These are phyloP conservation scores for Apistogramma diplotaenia DNA, from an alignment of 2,113 vertebrate species.

Conservation along the genomic window DNA sequence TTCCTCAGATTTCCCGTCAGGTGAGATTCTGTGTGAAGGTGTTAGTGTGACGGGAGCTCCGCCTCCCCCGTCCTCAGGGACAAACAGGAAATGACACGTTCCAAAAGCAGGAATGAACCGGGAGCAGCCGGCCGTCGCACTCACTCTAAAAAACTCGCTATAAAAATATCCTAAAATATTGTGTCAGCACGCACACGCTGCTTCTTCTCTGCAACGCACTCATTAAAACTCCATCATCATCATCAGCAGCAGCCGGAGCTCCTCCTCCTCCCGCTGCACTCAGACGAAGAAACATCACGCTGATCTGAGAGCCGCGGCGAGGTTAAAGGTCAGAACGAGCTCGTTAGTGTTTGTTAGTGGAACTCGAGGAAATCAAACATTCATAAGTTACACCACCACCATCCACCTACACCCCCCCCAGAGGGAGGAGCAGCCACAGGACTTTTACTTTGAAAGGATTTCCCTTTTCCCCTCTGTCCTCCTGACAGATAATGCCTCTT, in stretches of 20 bases:
- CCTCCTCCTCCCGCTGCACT: neutral
- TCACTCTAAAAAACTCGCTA: neutral
- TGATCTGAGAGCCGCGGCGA: neutral
- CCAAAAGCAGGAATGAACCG: neutral
- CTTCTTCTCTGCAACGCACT: neutral
- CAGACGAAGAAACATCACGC: neutral
- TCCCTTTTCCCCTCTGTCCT: neutral
- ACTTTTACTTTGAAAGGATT: constrained; percentile 38
- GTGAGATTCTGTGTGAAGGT: neutral
- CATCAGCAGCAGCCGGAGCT: too few species aligned
- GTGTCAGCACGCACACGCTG: neutral
- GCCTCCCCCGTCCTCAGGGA: neutral
- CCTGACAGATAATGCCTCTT: neutral
- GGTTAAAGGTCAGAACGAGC: neutral
- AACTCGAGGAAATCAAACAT: neutral
- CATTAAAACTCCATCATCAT: too few species aligned
- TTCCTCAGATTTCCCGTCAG: neutral
- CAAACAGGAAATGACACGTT: neutral
- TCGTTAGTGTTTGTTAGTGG: neutral
- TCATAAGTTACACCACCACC: neutral
- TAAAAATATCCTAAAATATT: neutral
- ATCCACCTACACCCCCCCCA: neutral
- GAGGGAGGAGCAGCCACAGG: neutral
- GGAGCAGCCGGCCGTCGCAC: neutral
- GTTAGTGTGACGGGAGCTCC: neutral